These are phyloP conservation scores for Gallinago solitaria DNA, from an alignment of 2,797 vertebrate species.

Conservation along the genomic window DNA sequence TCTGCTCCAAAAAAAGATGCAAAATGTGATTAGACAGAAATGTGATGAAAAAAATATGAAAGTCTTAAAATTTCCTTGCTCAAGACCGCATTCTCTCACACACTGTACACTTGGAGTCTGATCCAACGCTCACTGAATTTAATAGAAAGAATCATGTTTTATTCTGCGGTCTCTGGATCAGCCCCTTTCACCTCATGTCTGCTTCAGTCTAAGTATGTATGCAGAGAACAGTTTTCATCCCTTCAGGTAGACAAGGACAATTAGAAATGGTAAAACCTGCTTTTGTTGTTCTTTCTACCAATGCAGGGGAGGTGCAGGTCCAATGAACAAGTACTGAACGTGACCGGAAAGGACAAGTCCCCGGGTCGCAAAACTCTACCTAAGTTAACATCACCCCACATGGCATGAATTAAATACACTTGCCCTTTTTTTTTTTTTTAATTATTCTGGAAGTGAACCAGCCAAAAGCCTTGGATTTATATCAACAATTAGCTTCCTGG, in stretches of 20 bases:
- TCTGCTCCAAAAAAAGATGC: neutral
- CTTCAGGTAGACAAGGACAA: neutral
- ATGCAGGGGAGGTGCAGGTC: neutral
- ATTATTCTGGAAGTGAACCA: neutral
- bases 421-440: neutral
- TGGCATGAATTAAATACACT: neutral
- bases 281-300: neutral
- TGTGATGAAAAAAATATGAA: neutral
- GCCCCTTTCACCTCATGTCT: neutral
- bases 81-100: neutral
- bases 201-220: neutral
- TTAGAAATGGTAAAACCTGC: neutral
- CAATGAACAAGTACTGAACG: neutral
- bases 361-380: neutral
- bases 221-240: neutral
- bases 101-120: neutral
- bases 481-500: neutral
- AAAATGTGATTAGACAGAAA: slow-evolving; percentile 12
- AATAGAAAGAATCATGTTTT: neutral
- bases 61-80: neutral
- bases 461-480: neutral
- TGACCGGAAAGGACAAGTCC: neutral
- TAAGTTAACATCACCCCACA: neutral
- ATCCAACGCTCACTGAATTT: neutral
- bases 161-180: neutral